A percentile compares a stretch with the other conserved stretches of the same genome.
Conservation (phyloP, 2,113 vertebrate species). For the Neolamprologus fasciatus region DNA sequence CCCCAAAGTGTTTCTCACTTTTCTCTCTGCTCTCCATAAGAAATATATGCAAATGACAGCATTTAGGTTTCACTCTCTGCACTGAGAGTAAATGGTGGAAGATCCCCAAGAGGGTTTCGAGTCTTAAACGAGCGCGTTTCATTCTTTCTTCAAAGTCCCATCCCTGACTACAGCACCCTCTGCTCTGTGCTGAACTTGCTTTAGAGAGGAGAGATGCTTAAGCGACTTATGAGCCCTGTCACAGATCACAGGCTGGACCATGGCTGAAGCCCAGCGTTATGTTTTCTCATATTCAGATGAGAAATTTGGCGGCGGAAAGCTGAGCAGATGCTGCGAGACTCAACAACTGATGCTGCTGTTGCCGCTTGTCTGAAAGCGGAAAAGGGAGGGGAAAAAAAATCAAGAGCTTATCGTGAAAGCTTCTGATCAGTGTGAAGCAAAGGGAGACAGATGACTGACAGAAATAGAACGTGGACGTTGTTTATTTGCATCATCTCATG, state of each 20-base stretch:
- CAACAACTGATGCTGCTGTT: not conserved
- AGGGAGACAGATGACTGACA: slow-evolving; percentile 33
- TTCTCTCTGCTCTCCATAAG: slow-evolving; percentile 13
- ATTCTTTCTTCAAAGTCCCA: slow-evolving; percentile 29
- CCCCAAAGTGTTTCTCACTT: slow-evolving; percentile 41
- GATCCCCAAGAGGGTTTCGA: slow-evolving; percentile 32
- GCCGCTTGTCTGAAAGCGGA: not conserved
- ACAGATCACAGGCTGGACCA: not conserved
- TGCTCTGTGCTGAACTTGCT: not conserved
- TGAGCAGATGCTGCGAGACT: not conserved
- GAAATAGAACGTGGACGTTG: slow-evolving; percentile 9
- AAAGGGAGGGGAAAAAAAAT: not conserved
- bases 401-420: slow-evolving; percentile 4
- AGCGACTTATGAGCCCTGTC: not conserved
- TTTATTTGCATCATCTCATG: slow-evolving; percentile 7
- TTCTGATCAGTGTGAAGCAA: slow-evolving; percentile 18
- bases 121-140: slow-evolving; percentile 2
- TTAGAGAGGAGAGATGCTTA: not conserved
- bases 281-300: not conserved
- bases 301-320: not conserved
- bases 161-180: not conserved
- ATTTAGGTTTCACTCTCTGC: slow-evolving; percentile 42
- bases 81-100: slow-evolving; percentile 32
- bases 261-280: not conserved
- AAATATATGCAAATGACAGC: slow-evolving; percentile 64